These are phyloP conservation scores for Drosophila santomea DNA, from an alignment of 1,140 invertebrate species.

Conservation along the genomic window DNA sequence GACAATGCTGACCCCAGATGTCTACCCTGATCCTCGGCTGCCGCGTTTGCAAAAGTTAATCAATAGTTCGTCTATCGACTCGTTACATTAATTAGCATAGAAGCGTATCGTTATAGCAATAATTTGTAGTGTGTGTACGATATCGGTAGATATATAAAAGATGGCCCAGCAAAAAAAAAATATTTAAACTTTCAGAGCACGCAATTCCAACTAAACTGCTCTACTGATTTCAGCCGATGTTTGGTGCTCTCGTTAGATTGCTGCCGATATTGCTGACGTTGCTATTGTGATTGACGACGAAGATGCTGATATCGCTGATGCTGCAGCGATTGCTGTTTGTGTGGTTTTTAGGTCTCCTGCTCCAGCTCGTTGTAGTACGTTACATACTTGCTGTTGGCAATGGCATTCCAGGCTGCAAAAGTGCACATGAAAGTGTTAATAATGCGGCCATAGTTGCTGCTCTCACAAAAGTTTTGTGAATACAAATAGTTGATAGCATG, in stretches of 20 bases:
- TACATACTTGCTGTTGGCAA: slow-evolving; percentile 78
- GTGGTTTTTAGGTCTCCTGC: slow-evolving; percentile 33
- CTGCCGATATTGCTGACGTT: slow-evolving; percentile 4
- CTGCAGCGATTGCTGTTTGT: background rate
- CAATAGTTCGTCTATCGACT: slow-evolving; percentile 34
- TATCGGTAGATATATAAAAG: slow-evolving; percentile 26
- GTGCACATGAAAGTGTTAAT: slow-evolving; percentile 1
- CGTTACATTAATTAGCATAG: slow-evolving; percentile 53
- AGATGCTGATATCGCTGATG: background rate
- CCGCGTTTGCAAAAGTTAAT: slow-evolving; percentile 26
- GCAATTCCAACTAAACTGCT: slow-evolving; percentile 15
- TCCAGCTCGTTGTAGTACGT: slow-evolving; percentile 64
- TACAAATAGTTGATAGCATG: too few species aligned
- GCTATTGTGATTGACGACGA: background rate
- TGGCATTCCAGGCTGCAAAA: slow-evolving; percentile 85
- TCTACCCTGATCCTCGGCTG: background rate
- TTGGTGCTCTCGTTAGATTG: background rate
- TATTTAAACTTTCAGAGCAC: slow-evolving; percentile 19
- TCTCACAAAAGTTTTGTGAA: too few species aligned
- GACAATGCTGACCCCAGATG: background rate
- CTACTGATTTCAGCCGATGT: slow-evolving; percentile 1
- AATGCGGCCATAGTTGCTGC: background rate
- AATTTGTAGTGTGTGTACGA: slow-evolving; percentile 34
- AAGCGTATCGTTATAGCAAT: slow-evolving; percentile 51
- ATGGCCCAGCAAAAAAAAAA: slow-evolving; percentile 34